A percentile compares a stretch with the other conserved stretches of the same genome.
Evolutionary conservation across 1,140 invertebrate genomes (phyloP).

Genomic region (Lepidurus packardi): DNA sequence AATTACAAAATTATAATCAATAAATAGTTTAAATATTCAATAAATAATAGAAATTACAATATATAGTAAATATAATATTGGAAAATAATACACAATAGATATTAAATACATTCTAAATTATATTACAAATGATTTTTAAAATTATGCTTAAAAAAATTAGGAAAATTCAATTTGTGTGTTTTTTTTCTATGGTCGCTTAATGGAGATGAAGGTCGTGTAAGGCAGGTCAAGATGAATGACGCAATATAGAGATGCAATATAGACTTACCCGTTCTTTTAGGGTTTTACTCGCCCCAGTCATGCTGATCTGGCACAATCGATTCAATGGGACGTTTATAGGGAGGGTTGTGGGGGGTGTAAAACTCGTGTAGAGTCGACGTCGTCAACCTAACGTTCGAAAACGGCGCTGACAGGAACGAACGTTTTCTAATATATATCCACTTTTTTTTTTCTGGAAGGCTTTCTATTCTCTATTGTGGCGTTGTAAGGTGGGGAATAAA

Average conservation of each 20-base stretch:
- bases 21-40: no score
- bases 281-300: conserved; percentile 7
- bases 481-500: no score
- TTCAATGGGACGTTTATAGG: background rate
- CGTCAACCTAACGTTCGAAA: background rate
- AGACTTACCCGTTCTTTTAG: background rate
- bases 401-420: background rate
- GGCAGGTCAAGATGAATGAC: background rate
- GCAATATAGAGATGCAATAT: background rate
- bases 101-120: no score
- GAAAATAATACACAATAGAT: no score
- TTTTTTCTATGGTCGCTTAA: no score
- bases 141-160: no score
- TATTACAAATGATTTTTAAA: no score
- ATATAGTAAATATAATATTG: no score
- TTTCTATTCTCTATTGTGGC: background rate
- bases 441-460: background rate
- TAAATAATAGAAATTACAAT: no score
- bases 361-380: background rate
- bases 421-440: background rate
- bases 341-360: background rate
- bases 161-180: no score
- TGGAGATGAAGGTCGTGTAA: no score
- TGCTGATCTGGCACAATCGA: conserved; percentile 14
- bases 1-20: no score